A percentile compares a stretch with the other conserved stretches of the same genome.
These are phyloP conservation scores for Podarcis cretensis DNA, from an alignment of 2,113 vertebrate genomes.

Conservation along the genomic window DNA sequence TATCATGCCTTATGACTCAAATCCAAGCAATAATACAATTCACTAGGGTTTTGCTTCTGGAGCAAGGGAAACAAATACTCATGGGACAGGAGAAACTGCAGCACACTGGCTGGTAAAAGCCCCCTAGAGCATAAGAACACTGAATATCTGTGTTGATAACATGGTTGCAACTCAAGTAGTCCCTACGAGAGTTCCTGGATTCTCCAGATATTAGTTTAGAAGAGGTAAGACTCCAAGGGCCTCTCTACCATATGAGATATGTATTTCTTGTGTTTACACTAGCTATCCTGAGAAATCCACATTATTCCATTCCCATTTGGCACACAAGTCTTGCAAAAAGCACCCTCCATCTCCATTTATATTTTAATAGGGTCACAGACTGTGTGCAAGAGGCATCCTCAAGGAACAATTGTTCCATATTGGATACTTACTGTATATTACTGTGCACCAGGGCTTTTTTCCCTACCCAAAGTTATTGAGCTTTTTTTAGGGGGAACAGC, in stretches of 20 bases:
- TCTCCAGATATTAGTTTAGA: neutral
- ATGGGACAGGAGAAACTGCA: neutral
- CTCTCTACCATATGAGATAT: neutral
- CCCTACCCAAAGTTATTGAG: too few relatives aligned
- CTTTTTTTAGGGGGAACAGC: too few relatives aligned
- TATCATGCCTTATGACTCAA: neutral
- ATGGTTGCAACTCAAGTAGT: neutral
- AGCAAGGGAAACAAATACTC: neutral
- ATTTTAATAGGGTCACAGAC: neutral
- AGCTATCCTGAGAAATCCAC: neutral
- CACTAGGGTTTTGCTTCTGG: neutral
- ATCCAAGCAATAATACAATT: neutral
- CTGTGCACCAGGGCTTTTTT: neutral
- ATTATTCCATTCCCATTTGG: neutral
- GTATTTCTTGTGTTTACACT: neutral
- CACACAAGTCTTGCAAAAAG: neutral
- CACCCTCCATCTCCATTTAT: neutral
- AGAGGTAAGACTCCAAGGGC: neutral
- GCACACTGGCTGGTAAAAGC: neutral
- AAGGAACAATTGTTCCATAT: neutral
- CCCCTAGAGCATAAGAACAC: neutral
- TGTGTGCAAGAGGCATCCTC: neutral
- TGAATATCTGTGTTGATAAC: neutral
- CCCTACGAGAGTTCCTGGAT: neutral
- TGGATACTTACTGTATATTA: neutral